Evolutionary conservation across 1,140 invertebrate species (phyloP).

Genomic region (Brachionus plicatilis): DNA sequence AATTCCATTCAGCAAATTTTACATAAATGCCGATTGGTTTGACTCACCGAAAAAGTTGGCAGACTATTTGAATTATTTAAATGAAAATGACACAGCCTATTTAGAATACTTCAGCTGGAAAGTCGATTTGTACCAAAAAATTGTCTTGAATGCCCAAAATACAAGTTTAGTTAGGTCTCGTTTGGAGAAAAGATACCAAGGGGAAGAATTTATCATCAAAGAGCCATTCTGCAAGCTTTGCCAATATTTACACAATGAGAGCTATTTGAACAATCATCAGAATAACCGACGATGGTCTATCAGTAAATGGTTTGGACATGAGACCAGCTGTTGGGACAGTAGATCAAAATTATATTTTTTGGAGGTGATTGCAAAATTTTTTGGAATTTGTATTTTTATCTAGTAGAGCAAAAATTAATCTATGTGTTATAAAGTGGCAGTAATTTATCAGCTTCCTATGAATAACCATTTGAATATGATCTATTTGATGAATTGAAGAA

Average conservation of each 20-base stretch:
- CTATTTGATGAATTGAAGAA: too few species aligned
- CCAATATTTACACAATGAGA: neutral
- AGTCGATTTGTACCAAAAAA: constrained; percentile 34
- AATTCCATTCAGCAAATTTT: constrained; percentile 63
- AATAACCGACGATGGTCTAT: neutral
- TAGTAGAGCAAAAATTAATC: neutral
- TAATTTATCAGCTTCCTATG: too few species aligned
- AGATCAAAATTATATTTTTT: neutral
- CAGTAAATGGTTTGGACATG: neutral
- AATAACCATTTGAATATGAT: neutral
- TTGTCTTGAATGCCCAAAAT: neutral
- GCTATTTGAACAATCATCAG: neutral
- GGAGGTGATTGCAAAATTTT: neutral
- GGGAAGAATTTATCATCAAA: neutral
- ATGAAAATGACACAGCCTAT: constrained; percentile 52
- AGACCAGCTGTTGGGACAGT: neutral
- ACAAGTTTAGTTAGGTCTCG: neutral
- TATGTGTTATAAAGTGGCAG: neutral
- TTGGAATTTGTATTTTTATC: constrained; percentile 5
- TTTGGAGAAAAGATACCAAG: neutral
- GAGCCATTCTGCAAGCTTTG: constrained; percentile 15
- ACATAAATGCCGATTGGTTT: constrained; percentile 51
- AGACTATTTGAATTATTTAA: constrained; percentile 51
- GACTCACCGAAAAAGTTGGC: constrained; percentile 46
- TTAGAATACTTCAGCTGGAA: constrained; percentile 57